phyloP scores from a whole-genome alignment of 2,797 vertebrate species.

The Sciurus carolinensis region DNA sequence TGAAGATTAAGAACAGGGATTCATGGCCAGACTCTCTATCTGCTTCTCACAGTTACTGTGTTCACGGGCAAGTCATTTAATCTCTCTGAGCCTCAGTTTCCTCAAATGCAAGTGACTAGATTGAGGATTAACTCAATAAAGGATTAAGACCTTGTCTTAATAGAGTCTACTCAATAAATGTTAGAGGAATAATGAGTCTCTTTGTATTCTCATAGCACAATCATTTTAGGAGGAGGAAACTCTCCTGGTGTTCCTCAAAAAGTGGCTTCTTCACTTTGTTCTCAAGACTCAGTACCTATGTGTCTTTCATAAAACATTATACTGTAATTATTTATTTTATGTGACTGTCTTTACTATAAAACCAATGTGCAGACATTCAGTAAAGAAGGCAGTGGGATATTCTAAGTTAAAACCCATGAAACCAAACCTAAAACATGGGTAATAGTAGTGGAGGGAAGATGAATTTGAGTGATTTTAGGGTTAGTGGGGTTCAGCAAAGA shows the following conservation, averaged over 20 bases:
- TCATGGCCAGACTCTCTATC: neutral
- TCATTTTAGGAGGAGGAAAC: slow-evolving; percentile 7
- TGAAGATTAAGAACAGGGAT: neutral
- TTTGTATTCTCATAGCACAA: neutral
- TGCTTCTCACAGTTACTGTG: neutral
- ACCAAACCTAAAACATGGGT: neutral
- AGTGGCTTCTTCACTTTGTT: neutral
- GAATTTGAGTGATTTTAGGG: neutral
- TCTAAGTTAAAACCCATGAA: neutral
- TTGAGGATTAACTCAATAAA: neutral
- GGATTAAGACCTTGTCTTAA: neutral
- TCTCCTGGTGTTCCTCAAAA: neutral
- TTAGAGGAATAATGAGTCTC: neutral
- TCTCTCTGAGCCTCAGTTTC: neutral
- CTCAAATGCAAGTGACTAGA: neutral
- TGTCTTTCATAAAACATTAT: neutral
- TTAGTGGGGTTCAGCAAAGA: neutral
- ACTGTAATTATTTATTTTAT: slow-evolving; percentile 2
- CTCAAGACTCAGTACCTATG: neutral
- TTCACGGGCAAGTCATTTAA: slow-evolving; percentile 2
- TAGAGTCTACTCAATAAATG: neutral
- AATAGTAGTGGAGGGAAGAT: neutral
- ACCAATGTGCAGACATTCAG: neutral
- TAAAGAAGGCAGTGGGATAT: neutral
- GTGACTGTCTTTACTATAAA: neutral